Evolutionary conservation across 2,888 invertebrate species (phyloP).

Genomic region (Rotaria socialis): DNA sequence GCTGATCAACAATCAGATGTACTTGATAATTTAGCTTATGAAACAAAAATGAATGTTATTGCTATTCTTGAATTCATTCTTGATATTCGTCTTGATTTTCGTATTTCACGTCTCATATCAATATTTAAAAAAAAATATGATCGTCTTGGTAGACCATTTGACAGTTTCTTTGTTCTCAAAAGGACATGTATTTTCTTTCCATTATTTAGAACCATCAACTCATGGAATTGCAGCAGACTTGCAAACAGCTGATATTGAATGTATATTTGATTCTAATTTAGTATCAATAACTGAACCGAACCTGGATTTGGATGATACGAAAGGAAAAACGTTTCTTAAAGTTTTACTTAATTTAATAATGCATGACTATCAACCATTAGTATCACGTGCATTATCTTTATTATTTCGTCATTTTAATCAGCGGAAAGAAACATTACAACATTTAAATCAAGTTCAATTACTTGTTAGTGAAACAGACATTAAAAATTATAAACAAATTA

Average conservation of each 20-base stretch:
- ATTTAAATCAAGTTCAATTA: conserved; percentile 87
- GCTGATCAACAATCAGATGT: neutral
- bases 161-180: too few relatives aligned
- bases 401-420: conserved; percentile 94
- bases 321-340: conserved; percentile 75
- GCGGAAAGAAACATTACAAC: conserved; percentile 82
- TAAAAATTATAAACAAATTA: conserved; percentile 95
- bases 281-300: conserved; percentile 65
- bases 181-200: too few relatives aligned
- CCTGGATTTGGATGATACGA: conserved; percentile 87
- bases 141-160: neutral
- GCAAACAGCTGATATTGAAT: neutral
- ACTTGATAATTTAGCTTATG: neutral
- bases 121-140: conserved; percentile 84
- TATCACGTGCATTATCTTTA: conserved; percentile 84
- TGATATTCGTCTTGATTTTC: conserved; percentile 91
- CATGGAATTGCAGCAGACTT: too few relatives aligned
- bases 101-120: conserved; percentile 89
- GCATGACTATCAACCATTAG: conserved; percentile 89
- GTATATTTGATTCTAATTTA: conserved; percentile 37
- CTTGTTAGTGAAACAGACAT: conserved; percentile 93
- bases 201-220: too few relatives aligned
- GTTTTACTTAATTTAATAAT: conserved; percentile 88
- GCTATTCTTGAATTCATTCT: conserved; percentile 70
- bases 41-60: conserved; percentile 41